Percentiles rank a stretch among this genome's conserved stretches.
Conservation (phyloP, 2,113 vertebrate species). For the Nematolebias whitei region DNA sequence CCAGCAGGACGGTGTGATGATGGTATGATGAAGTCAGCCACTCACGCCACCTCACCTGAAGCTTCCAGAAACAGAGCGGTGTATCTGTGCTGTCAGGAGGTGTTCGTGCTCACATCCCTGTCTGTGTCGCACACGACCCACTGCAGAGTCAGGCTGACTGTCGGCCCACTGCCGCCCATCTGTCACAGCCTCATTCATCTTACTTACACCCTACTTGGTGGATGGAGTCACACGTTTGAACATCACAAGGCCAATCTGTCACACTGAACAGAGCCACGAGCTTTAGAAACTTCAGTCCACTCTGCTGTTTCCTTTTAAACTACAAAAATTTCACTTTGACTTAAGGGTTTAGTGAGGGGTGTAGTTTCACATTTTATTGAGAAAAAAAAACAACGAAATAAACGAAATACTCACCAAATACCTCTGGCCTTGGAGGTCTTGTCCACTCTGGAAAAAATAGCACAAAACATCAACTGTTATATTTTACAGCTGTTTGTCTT, state of each 20-base stretch:
- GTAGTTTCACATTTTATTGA: background rate
- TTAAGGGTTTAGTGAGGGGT: too few species aligned
- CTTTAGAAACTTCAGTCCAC: background rate
- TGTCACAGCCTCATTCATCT: slow-evolving; percentile 56
- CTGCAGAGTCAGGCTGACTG: slow-evolving; percentile 37
- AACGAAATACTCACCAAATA: slow-evolving; percentile 69
- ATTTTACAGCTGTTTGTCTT: background rate
- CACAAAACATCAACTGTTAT: slow-evolving; percentile 14
- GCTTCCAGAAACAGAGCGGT: slow-evolving; percentile 11
- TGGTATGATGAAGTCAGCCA: slow-evolving; percentile 29
- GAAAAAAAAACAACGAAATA: background rate
- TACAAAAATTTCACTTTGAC: too few species aligned
- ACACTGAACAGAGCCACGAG: slow-evolving; percentile 7
- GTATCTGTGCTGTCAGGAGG: slow-evolving; percentile 49
- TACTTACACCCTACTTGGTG: slow-evolving; percentile 14
- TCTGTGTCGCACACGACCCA: slow-evolving; percentile 39
- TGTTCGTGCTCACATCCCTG: slow-evolving; percentile 42
- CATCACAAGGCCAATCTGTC: slow-evolving; percentile 9
- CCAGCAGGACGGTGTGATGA: slow-evolving; percentile 46
- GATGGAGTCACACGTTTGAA: slow-evolving; percentile 17
- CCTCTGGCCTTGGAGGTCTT: slow-evolving; percentile 76
- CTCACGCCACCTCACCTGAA: slow-evolving; percentile 33
- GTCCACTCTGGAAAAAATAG: slow-evolving; percentile 73
- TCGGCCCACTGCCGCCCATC: slow-evolving; percentile 39
- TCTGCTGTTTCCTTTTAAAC: background rate